These are phyloP conservation scores for Bovichtus diacanthus DNA, from an alignment of 2,797 vertebrate genomes.

Conservation along the genomic window DNA sequence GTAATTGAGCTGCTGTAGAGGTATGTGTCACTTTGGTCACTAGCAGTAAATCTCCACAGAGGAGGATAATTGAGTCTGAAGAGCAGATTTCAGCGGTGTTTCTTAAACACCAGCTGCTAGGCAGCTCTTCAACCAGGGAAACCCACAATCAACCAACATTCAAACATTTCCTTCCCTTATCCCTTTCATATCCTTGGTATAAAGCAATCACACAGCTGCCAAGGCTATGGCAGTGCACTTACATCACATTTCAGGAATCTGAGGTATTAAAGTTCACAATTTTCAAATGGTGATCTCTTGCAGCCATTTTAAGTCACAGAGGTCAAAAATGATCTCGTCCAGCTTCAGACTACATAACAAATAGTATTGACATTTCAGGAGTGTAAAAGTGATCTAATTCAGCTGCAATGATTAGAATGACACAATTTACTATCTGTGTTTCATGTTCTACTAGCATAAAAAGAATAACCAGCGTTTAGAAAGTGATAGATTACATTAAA, in stretches of 20 bases:
- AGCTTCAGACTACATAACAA: constrained; percentile 21
- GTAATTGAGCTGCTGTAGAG: constrained; percentile 14
- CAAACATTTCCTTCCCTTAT: constrained; percentile 42
- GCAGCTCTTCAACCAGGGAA: constrained; percentile 20
- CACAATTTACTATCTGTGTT: constrained; percentile 2
- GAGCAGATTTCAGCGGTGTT: constrained; percentile 10
- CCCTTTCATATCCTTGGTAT: constrained; percentile 37
- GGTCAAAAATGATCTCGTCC: constrained; percentile 7
- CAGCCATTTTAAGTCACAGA: constrained; percentile 20
- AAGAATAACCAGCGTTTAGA: constrained; percentile 34
- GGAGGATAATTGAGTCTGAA: constrained; percentile 30
- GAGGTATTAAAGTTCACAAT: constrained; percentile 43
- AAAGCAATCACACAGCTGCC: constrained; percentile 55
- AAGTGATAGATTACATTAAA: constrained; percentile 9
- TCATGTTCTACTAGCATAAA: neutral
- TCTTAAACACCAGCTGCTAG: constrained; percentile 16
- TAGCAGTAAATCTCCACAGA: constrained; percentile 14
- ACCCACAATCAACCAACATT: constrained; percentile 42
- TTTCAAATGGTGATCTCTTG: constrained; percentile 32
- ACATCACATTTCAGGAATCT: constrained; percentile 57
- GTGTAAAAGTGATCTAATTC: constrained; percentile 17
- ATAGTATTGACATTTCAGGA: constrained; percentile 3
- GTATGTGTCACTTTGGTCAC: constrained; percentile 23
- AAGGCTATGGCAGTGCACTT: constrained; percentile 45
- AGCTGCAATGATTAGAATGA: constrained; percentile 6